These are phyloP conservation scores for Oncorhynchus nerka DNA, from an alignment of 2,113 vertebrate genomes.

Conservation along the genomic window DNA sequence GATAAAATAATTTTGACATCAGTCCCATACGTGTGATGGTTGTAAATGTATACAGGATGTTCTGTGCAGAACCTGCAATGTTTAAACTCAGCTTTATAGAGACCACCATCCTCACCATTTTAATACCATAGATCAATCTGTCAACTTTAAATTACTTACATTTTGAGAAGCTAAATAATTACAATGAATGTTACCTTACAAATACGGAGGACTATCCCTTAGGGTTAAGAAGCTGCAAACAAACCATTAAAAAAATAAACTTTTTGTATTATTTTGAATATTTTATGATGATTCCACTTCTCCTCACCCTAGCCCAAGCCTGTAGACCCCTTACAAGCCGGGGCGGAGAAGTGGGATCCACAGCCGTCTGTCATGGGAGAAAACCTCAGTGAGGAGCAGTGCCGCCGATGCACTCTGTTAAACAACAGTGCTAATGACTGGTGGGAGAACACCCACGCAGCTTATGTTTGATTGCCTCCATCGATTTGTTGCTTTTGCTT, in stretches of 20 bases:
- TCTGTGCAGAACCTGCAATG: too few species aligned
- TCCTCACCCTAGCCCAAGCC: too few species aligned
- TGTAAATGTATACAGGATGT: not conserved
- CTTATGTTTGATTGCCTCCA: constrained; percentile 8
- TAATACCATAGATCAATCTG: too few species aligned
- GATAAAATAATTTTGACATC: not conserved
- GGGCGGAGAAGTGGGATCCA: too few species aligned
- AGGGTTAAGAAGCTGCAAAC: not conserved
- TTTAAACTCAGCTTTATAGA: too few species aligned
- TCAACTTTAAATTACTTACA: too few species aligned
- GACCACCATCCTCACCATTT: too few species aligned
- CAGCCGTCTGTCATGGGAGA: too few species aligned
- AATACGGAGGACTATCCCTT: not conserved
- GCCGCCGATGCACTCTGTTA: not conserved
- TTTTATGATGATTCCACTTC: not conserved
- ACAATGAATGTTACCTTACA: too few species aligned
- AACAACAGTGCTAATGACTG: not conserved
- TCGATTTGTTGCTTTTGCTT: constrained; percentile 25
- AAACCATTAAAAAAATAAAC: not conserved
- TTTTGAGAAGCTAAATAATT: too few species aligned
- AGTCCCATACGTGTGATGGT: not conserved
- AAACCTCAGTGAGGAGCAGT: too few species aligned
- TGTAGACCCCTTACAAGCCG: too few species aligned
- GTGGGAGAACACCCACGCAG: constrained; percentile 7
- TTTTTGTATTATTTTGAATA: not conserved